Percentiles rank a stretch among this genome's conserved stretches.
Evolutionary conservation across 2,113 vertebrate genomes (phyloP).

Genomic region (Gorsachius goisagi): DNA sequence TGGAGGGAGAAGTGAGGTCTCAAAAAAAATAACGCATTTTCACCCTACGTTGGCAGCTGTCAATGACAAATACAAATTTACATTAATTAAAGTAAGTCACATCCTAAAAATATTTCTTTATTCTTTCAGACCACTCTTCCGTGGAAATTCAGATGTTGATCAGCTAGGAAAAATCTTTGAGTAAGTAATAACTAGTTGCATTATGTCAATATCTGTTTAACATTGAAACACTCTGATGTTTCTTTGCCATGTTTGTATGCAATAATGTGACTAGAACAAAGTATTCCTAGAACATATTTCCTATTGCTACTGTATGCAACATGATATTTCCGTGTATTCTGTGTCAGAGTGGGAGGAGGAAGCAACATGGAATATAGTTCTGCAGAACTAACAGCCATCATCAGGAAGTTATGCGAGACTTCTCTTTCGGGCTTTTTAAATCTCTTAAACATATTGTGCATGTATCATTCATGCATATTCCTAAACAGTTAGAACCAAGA

Average conservation of each 20-base stretch:
- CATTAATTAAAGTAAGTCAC: not conserved
- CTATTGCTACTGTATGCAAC: slow-evolving; percentile 25
- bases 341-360: slow-evolving; percentile 28
- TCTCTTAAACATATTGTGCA: not conserved
- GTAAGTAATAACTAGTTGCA: slow-evolving; percentile 80
- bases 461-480: not conserved
- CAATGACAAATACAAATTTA: not conserved
- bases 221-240: not conserved
- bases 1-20: not conserved
- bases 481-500: not conserved
- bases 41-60: not conserved
- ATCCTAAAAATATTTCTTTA: slow-evolving; percentile 46
- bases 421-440: not conserved
- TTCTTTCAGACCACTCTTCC: slow-evolving; percentile 88
- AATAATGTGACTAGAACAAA: not conserved
- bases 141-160: slow-evolving; percentile 97
- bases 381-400: slow-evolving; percentile 2
- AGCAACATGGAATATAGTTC: slow-evolving; percentile 20
- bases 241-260: slow-evolving; percentile 9
- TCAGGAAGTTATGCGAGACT: not conserved
- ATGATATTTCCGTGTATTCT: slow-evolving; percentile 49
- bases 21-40: not conserved
- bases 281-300: slow-evolving; percentile 16
- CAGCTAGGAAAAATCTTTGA: slow-evolving; percentile 98
- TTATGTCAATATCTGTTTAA: not conserved